Base-by-base conservation (phyloP, 2,797 vertebrate species). In the Gallinago solitaria region DNA sequence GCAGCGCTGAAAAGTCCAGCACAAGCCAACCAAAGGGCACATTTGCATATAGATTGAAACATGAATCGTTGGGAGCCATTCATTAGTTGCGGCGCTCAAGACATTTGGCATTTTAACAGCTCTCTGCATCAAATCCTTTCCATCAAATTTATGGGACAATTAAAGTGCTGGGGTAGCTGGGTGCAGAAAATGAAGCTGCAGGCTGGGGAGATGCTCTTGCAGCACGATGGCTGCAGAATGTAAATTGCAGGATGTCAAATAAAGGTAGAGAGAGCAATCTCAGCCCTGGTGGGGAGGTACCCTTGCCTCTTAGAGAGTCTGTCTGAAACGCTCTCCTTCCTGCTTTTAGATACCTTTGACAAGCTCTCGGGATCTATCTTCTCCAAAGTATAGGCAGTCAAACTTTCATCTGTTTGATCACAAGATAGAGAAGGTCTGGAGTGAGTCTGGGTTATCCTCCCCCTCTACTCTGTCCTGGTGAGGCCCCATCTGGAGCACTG, bases 1-100 rank as follows among this genome's bases (percentile, higher is more conserved):
- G 20, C 75, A 86, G 87, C 83, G 69, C 80, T 76, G 79, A 94
- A 85, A 82, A 78, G 86, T 95, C 89, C 93, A 85, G 83, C 84
- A 83, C 65, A 78, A 92, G 86, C 74, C 92, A 92, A 80, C 79
- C 69, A 92, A 95, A 97, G 95, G 96, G 85, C 91, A 95, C 76
- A 98, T 98, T 98, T 97, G 94, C 98, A 98, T 98, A 97, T 97
- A 98, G 97, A 98, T 97, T 97, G 97, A 94, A 96, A 89, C 76
- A 30, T 65, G 90, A 91, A 95, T 94, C 69, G 5, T 88, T 92
- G 69, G 70, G 76, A 86, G 76, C 77, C 89, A 73, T 95, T 96
- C 94, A 65, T 95, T 96, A 91, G 87, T 35, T 86, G 83, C 75
- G 9, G 41, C 41, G 67, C 93, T 91, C 57, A 65, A 95, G 95